phyloP scores from a whole-genome alignment of 1,140 invertebrate species.

The Megathymus violae region DNA sequence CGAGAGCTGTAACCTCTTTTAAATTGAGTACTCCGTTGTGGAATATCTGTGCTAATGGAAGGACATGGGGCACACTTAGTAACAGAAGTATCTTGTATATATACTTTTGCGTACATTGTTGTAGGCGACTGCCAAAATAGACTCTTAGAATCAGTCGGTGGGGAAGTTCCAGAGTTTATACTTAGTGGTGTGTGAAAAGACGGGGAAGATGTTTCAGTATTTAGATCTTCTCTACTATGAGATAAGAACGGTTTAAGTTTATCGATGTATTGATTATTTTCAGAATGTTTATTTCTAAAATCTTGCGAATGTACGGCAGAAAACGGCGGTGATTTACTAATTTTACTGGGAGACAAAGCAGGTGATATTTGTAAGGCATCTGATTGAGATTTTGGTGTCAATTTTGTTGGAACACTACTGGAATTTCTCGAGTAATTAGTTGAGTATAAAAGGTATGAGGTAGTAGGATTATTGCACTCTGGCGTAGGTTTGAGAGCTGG shows the following conservation, averaged over 20 bases:
- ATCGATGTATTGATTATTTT: constrained; percentile 15
- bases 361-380: constrained; percentile 20
- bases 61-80: too few species aligned
- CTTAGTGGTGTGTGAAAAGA: constrained; percentile 47
- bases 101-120: constrained; percentile 45
- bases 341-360: constrained; percentile 1
- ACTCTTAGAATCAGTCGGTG: constrained; percentile 7
- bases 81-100: constrained; percentile 12
- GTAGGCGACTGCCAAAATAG: constrained; percentile 46
- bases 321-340: constrained; percentile 12
- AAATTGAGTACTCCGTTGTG: constrained; percentile 18
- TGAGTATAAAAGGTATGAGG: constrained; percentile 60
- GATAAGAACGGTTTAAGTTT: neutral
- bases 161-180: constrained; percentile 31
- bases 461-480: constrained; percentile 45
- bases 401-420: constrained; percentile 31
- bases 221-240: constrained; percentile 29
- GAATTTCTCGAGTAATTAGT: constrained; percentile 37
- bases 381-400: constrained; percentile 19
- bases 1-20: constrained; percentile 50
- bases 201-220: constrained; percentile 40
- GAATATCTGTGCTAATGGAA: too few species aligned
- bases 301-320: neutral
- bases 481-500: constrained; percentile 45
- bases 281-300: neutral